Base-by-base conservation (phyloP, 2,888 invertebrate species). In the Nowickia ferox region DNA sequence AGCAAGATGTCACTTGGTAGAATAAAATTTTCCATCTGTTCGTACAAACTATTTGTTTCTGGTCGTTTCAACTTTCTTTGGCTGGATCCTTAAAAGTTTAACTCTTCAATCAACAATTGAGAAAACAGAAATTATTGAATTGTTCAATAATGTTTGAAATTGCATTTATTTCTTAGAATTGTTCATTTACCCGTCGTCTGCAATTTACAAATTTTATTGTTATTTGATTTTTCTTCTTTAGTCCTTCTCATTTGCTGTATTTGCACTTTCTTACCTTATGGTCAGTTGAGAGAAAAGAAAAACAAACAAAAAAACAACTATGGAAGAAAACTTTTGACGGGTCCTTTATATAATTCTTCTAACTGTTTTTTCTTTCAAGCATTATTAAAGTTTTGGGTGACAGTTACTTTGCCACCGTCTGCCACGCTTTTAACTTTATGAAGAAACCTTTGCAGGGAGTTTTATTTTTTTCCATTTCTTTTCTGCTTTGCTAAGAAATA, bases 121-220 rank as follows among this genome's bases (percentile, higher is more conserved):
- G 22, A 22, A 22, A 22, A 71, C 59, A 72, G 55, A 84, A 84
- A 86, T 86, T 84, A 83, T 86, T 81, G 84, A 87, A 87, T 87
- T 87, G 87, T 87, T 80, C 86, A 87, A 87, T 86, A 86, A 79
- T 71, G 72, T 55, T 74, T 86, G 83, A 84, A 87, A 86, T 87
- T 87, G 86, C 82, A 87, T 80, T 79, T 76, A 84, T 86, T 79
- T 85, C 69, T 46, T 77, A 30, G 69, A 63, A 66, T 79, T 78
- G 82, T 83, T 68, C 66, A 53, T 74, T 86, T 78, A 53, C 40
- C 61, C 61, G 42, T 46, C 59, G 72, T 74, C 77, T 22, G 42
- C 65, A 65, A 57, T 63, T 79, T 65, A 80, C 69, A 82, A 66
- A 76, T 75, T 80, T 82, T 85, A 74, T 75, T 84, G 65, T 76